Evolutionary conservation across 2,113 vertebrate species (phyloP), one percentile per base, ranked within the genome.

Genomic region (Myodes glareolus): DNA sequence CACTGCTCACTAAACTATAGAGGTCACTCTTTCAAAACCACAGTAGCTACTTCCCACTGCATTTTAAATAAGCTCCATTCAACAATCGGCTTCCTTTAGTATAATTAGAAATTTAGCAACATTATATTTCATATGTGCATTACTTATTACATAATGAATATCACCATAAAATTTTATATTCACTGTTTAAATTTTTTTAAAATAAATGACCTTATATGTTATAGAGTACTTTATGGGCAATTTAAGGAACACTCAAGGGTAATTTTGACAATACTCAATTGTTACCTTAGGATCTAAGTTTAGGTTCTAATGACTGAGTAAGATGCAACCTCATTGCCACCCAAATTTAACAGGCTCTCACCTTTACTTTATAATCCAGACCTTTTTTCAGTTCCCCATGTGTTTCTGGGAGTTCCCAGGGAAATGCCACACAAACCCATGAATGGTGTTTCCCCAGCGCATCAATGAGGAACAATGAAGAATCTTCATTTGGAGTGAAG

Each of bases 241-340:
- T 90, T 87, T 93, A 91, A 96, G 39, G 52, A 63, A 61, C 39
- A 88, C 27, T 91, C 25, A 92, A 85, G 76, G 58, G 45, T 68
- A 61, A 90, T 93, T 94, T 91, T n/a, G 80, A 70, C 33, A 70
- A n/a, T 31, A 42, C 9, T 2, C 33, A n/a, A 29, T 50, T 84
- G 50, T 55, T n/a, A 68, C 7, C 17, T 50, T 84, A 33, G n/a
- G 21, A 29, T 91, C 25, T 17, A 14, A 75, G 61, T 76, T 96
- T 86, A 8, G 42, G 80, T 52, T 3, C n/a, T 73, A 77, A 85
- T 61, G 31, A 82, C 36, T 42, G 4, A 77, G 17, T 76, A 73
- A 85, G 84, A 52, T 86, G 7, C 4, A 81, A 67, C 19, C 29
- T 10, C 5, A 17, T 25, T 39, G 23, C 52, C 47, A 45, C 19